phyloP scores from a whole-genome alignment of 2,797 vertebrate species.

The Leontopithecus rosalia region DNA sequence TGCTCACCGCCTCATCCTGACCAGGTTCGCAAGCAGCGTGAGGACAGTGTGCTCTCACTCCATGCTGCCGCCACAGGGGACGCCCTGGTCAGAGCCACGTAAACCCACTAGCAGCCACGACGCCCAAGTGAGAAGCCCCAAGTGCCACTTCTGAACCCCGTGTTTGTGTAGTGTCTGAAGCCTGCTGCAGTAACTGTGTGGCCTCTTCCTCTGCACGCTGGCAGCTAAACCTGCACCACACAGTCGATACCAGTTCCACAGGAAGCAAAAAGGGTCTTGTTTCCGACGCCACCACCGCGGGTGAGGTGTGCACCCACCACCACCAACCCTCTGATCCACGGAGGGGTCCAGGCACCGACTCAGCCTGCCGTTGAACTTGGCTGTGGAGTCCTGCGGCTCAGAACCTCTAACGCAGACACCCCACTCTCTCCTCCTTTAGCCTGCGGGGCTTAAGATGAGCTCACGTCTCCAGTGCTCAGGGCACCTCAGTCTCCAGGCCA shows the following conservation, averaged over 20 bases:
- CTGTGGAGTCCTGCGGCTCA: background rate
- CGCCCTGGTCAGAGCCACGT: background rate
- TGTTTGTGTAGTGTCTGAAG: background rate
- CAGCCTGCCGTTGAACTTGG: background rate
- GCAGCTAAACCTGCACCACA: background rate
- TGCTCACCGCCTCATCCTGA: background rate
- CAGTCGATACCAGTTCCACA: background rate
- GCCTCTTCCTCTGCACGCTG: background rate
- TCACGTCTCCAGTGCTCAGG: background rate
- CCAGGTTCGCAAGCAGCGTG: background rate
- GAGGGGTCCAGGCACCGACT: background rate
- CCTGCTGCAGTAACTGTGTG: background rate
- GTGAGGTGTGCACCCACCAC: background rate
- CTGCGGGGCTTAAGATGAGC: background rate
- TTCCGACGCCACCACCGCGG: accelerated
- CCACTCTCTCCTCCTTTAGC: background rate
- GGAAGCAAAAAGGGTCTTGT: background rate
- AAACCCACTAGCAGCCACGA: background rate
- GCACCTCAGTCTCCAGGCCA: background rate
- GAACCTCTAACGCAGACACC: accelerated
- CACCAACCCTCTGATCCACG: background rate
- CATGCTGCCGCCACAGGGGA: background rate
- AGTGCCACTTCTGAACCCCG: background rate
- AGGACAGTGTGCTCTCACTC: background rate
- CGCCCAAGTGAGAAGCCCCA: background rate